Conservation (phyloP, 2,113 vertebrate species). For the Deroptyus accipitrinus region DNA sequence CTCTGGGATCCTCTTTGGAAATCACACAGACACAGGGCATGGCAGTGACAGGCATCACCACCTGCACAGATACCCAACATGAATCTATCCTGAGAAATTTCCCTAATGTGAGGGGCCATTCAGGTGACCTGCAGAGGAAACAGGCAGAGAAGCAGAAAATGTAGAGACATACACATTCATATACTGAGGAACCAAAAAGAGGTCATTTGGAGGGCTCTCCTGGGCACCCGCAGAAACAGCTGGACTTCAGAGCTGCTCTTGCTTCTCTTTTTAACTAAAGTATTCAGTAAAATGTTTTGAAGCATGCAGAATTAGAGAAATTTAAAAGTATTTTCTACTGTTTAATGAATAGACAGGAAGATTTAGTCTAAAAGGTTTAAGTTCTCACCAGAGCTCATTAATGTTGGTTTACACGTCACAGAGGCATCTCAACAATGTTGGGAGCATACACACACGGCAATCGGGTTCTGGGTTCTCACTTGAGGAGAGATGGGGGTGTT, state of each 20-base stretch:
- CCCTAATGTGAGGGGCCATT: neutral
- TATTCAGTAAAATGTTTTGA: neutral
- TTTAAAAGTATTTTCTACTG: neutral
- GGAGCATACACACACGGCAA: neutral
- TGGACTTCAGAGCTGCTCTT: neutral
- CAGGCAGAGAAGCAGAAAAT: neutral
- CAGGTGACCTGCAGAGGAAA: neutral
- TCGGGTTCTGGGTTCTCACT: neutral
- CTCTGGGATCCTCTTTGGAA: neutral
- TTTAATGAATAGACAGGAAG: neutral
- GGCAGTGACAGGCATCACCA: neutral
- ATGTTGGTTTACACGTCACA: neutral
- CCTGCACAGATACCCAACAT: neutral
- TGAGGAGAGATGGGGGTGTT: neutral
- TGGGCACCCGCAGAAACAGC: neutral
- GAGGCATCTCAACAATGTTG: neutral
- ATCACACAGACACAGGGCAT: neutral
- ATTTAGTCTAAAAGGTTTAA: neutral
- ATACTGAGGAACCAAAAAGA: neutral
- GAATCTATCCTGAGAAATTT: neutral
- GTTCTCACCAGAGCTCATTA: neutral
- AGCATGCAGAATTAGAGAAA: neutral
- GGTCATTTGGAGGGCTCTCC: neutral
- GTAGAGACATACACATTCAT: neutral
- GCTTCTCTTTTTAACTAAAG: neutral